These are phyloP conservation scores for Gymnosoma rotundatum DNA, from an alignment of 2,888 invertebrate species.

Conservation along the genomic window DNA sequence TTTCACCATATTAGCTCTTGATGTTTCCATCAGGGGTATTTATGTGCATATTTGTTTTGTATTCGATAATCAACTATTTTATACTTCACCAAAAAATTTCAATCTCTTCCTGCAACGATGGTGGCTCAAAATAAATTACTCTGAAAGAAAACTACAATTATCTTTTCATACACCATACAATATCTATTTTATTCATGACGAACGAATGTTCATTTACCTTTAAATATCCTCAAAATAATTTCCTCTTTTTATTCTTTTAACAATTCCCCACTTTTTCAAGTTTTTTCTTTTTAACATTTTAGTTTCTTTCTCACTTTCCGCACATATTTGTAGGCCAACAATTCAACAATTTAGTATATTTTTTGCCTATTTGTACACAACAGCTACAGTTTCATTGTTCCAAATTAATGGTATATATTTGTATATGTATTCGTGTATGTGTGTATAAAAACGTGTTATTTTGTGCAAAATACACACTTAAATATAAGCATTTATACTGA, in stretches of 20 bases:
- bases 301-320: slow-evolving; percentile 37
- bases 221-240: slow-evolving; percentile 19
- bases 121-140: not conserved
- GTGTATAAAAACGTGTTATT: not conserved
- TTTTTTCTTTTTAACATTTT: not conserved
- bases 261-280: not conserved
- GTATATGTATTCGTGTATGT: not conserved
- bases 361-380: slow-evolving; percentile 22
- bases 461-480: not conserved
- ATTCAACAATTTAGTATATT: slow-evolving; percentile 7
- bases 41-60: too few relatives aligned
- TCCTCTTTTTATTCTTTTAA: not conserved
- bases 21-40: too few relatives aligned
- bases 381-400: slow-evolving; percentile 21
- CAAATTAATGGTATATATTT: not conserved
- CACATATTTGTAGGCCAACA: slow-evolving; percentile 10
- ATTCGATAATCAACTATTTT: not conserved
- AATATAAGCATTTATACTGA: not conserved
- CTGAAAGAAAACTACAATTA: slow-evolving; percentile 6
- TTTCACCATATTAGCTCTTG: too few relatives aligned
- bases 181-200: slow-evolving; percentile 56
- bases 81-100: not conserved
- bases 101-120: slow-evolving; percentile 19
- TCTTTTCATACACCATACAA: slow-evolving; percentile 10
- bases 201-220: slow-evolving; percentile 61